phyloP scores from a whole-genome alignment of 1,140 invertebrate species.

The Rhyacophila brunnea region DNA sequence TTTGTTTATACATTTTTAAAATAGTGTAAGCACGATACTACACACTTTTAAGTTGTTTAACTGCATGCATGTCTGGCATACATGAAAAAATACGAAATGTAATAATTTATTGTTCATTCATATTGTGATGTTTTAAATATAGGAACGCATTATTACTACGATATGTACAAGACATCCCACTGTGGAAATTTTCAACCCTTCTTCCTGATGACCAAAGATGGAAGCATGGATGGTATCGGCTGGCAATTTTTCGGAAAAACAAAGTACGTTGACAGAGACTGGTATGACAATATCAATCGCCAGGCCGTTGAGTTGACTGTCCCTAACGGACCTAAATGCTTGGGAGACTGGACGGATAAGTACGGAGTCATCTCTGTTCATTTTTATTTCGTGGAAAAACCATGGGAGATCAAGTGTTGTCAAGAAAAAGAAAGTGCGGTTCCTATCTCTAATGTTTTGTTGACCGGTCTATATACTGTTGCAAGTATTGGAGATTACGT shows the following conservation, averaged over 20 bases:
- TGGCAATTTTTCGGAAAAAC: conserved; percentile 35
- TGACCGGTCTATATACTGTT: too few species aligned
- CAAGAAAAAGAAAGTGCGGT: conserved; percentile 12
- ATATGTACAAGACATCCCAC: conserved; percentile 22
- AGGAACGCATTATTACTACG: conserved; percentile 39
- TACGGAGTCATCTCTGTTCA: conserved; percentile 36
- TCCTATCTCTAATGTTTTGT: conserved; percentile 1
- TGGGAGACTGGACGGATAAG: conserved; percentile 18
- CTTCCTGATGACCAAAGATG: conserved; percentile 33
- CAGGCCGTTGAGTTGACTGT: conserved; percentile 38
- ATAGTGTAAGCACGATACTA: too few species aligned
- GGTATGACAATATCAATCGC: conserved; percentile 38
- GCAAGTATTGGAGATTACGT: too few species aligned
- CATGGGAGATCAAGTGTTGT: conserved; percentile 32
- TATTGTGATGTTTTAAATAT: neutral
- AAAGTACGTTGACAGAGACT: conserved; percentile 24
- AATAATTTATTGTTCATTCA: too few species aligned
- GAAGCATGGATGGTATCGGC: conserved; percentile 34
- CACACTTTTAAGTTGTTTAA: too few species aligned
- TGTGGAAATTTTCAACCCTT: conserved; percentile 31
- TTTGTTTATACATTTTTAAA: too few species aligned
- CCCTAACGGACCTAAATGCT: conserved; percentile 34
- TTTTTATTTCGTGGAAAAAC: conserved; percentile 34
- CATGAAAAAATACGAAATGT: too few species aligned
- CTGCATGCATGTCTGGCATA: too few species aligned